These are phyloP conservation scores for Oryctolagus cuniculus DNA, from an alignment of 2,113 vertebrate genomes.

Conservation along the genomic window mOryCun1.1 NC_091447.1:25665501-25666000, in stretches of 20 bases:
- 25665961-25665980: background rate
- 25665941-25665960: background rate
- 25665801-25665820: background rate
- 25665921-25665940: background rate
- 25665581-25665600: background rate
- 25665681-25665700: background rate
- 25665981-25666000: background rate
- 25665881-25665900: background rate
- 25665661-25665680: background rate
- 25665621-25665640: constrained; percentile 16
- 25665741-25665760: background rate
- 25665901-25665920: background rate
- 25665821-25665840: background rate
- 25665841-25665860: background rate
- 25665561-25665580: background rate
- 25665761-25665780: background rate
- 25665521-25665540: background rate
- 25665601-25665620: background rate
- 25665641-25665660: background rate
- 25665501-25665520: background rate
- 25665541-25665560: background rate
- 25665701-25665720: background rate
- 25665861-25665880: background rate
- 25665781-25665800: background rate
- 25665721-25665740: constrained; percentile 7